phyloP scores from a whole-genome alignment of 2,113 vertebrate genomes.

The Proterorhinus semilunaris region DNA sequence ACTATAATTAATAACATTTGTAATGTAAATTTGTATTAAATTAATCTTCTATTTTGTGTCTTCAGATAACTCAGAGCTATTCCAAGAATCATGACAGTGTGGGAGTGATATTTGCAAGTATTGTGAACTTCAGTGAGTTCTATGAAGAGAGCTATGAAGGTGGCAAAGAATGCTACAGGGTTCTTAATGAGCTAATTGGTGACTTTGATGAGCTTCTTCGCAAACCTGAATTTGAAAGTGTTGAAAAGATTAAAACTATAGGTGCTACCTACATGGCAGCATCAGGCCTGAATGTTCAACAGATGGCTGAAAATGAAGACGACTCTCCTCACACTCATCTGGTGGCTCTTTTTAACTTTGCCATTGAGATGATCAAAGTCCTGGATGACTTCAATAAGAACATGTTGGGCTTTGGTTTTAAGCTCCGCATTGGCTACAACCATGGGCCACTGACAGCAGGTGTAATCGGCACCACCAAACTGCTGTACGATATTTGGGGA shows the following conservation, averaged over 20 bases:
- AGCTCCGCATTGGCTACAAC: slow-evolving; percentile 95
- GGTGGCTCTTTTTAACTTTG: slow-evolving; percentile 93
- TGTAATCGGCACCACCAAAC: slow-evolving; percentile 97
- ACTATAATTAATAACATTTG: not conserved
- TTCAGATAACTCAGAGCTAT: slow-evolving; percentile 91
- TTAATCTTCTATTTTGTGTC: slow-evolving; percentile 12
- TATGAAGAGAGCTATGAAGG: slow-evolving; percentile 98
- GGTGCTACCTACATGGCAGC: slow-evolving; percentile 99
- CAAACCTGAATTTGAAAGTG: slow-evolving; percentile 83
- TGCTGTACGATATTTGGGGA: slow-evolving; percentile 98
- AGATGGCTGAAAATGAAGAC: slow-evolving; percentile 80
- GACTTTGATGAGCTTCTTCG: slow-evolving; percentile 96
- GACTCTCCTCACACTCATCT: slow-evolving; percentile 86
- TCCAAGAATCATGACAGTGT: slow-evolving; percentile 97
- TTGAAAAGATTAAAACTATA: slow-evolving; percentile 99
- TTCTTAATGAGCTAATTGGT: slow-evolving; percentile 95
- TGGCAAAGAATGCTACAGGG: slow-evolving; percentile 96
- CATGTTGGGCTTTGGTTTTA: slow-evolving; percentile 98
- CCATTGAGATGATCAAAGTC: slow-evolving; percentile 97
- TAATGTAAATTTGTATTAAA: not conserved
- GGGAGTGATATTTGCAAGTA: slow-evolving; percentile 96
- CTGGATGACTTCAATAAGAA: slow-evolving; percentile 99
- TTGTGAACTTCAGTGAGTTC: slow-evolving; percentile 98
- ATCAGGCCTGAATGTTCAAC: slow-evolving; percentile 86
- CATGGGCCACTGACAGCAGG: slow-evolving; percentile 94